Evolutionary conservation across 2,797 vertebrate species (phyloP).

Genomic region (Muscicapa comitata): DNA sequence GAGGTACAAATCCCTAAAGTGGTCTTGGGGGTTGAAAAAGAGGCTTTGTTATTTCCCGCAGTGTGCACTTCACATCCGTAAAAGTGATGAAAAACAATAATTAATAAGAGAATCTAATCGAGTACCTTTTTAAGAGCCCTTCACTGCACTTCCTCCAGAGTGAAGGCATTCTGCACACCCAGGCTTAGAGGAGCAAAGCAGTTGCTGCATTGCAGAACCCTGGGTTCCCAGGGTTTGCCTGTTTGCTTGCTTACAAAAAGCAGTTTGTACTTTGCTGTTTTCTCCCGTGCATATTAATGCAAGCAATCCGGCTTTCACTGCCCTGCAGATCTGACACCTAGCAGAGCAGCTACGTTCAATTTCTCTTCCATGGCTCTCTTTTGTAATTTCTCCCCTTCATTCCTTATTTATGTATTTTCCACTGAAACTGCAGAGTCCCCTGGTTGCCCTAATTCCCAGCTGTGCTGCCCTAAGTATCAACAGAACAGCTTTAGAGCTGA

Average conservation of each 20-base stretch:
- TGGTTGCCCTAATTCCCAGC: background rate
- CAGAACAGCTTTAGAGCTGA: background rate
- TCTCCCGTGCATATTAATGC: background rate
- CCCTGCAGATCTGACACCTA: background rate
- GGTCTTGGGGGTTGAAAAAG: background rate
- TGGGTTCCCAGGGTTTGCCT: background rate
- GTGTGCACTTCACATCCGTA: background rate
- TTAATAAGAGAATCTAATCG: background rate
- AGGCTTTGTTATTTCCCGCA: background rate
- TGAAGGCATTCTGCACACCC: background rate
- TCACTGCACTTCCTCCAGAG: background rate
- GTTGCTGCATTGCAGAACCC: background rate
- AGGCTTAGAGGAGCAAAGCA: background rate
- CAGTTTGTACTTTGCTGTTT: background rate
- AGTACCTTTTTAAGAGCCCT: background rate
- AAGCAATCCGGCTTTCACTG: background rate
- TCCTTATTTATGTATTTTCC: background rate
- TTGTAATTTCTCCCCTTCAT: background rate
- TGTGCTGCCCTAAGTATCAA: background rate
- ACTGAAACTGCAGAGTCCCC: background rate
- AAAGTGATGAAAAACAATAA: background rate
- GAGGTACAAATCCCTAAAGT: background rate
- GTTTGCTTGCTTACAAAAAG: background rate
- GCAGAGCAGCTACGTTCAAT: background rate
- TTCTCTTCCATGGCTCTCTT: background rate